Percentiles rank a stretch among this genome's conserved stretches.
phyloP scores from a whole-genome alignment of 2,113 vertebrate genomes.

The Raja brachyura region DNA sequence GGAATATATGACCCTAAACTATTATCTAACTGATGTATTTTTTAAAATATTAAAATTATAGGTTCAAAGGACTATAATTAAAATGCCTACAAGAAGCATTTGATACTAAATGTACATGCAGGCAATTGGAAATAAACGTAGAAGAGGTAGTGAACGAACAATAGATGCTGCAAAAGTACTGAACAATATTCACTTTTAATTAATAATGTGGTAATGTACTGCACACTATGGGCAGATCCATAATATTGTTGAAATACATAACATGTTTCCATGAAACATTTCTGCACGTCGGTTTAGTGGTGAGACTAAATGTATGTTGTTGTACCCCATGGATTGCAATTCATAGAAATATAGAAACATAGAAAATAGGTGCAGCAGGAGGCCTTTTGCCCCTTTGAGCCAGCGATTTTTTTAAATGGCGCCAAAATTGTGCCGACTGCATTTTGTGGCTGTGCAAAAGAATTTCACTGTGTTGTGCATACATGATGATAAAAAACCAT shows the following conservation, averaged over 20 bases:
- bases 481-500: too few species aligned
- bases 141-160: neutral
- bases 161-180: neutral
- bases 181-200: neutral
- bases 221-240: neutral
- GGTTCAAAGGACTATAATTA: neutral
- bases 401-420: too few species aligned
- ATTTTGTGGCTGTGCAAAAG: neutral
- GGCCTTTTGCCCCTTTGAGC: too few species aligned
- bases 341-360: neutral
- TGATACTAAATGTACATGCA: neutral
- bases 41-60: neutral
- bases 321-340: neutral
- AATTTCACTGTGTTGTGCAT: too few species aligned
- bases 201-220: neutral
- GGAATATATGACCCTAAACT: neutral
- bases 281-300: neutral
- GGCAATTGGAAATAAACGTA: neutral
- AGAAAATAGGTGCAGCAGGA: too few species aligned
- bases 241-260: neutral
- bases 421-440: too few species aligned
- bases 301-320: neutral
- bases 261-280: neutral
- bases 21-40: neutral
- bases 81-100: neutral